A percentile compares a stretch with the other conserved stretches of the same genome.
Evolutionary conservation across 2,797 vertebrate genomes (phyloP).

Genomic region (Poecilia gillii): DNA sequence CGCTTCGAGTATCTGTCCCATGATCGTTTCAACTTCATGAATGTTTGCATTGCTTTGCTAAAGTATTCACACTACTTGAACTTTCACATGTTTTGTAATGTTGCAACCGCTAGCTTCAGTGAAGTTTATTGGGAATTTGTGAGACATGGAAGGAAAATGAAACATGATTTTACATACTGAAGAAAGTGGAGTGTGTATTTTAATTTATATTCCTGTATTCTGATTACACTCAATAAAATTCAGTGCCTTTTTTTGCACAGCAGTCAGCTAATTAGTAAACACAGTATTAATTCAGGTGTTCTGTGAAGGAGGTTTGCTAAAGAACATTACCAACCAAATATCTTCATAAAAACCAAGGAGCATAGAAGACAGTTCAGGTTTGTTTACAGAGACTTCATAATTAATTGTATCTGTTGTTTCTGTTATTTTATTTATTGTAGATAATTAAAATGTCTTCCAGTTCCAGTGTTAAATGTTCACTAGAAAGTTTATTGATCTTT

Average conservation of each 20-base stretch:
- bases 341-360: background rate
- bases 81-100: background rate
- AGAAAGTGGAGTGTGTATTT: background rate
- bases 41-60: background rate
- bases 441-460: too few relatives aligned
- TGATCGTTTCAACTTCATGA: background rate
- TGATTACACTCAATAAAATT: background rate
- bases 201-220: background rate
- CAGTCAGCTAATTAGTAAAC: background rate
- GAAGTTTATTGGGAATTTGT: background rate
- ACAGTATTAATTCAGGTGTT: background rate
- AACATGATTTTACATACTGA: background rate
- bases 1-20: slow-evolving; percentile 9
- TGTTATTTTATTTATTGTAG: too few relatives aligned
- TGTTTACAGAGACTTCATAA: too few relatives aligned
- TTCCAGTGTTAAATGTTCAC: too few relatives aligned
- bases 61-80: background rate
- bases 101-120: background rate
- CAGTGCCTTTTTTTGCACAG: background rate
- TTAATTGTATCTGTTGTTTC: too few relatives aligned
- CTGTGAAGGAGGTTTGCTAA: background rate
- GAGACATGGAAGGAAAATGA: background rate
- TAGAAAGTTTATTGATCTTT: too few relatives aligned
- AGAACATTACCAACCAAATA: background rate
- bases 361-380: background rate